These are phyloP conservation scores for Rhyacichthys aspro DNA, from an alignment of 2,797 vertebrate genomes.

Conservation along the genomic window DNA sequence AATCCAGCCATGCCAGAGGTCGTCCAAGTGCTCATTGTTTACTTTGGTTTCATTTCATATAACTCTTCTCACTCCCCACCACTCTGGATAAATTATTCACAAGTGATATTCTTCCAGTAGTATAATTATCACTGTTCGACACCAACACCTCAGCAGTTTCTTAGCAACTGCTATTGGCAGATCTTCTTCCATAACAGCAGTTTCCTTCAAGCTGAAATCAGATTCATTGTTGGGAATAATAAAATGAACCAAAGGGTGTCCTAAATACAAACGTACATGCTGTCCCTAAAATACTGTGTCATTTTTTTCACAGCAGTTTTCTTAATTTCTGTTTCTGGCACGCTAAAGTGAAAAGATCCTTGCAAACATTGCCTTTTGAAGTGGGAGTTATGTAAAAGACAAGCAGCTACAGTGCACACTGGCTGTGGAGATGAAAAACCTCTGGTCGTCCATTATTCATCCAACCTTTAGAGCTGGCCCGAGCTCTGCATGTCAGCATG, in stretches of 20 bases:
- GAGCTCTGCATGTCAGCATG: constrained; percentile 48
- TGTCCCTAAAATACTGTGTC: constrained; percentile 5
- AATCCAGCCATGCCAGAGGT: constrained; percentile 21
- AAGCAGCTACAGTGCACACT: constrained; percentile 22
- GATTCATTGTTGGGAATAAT: constrained; percentile 16
- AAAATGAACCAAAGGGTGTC: constrained; percentile 18
- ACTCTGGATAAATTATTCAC: constrained; percentile 71
- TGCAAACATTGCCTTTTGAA: constrained; percentile 25
- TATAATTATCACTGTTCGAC: constrained; percentile 76
- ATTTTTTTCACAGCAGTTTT: neutral
- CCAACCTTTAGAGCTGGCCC: constrained; percentile 48
- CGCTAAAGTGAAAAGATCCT: constrained; percentile 2
- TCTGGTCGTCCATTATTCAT: constrained; percentile 58
- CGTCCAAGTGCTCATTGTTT: constrained; percentile 56
- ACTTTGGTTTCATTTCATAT: constrained; percentile 60
- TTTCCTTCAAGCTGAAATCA: constrained; percentile 35
- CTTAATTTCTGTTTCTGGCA: neutral
- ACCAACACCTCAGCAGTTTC: constrained; percentile 70
- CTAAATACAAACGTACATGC: constrained; percentile 19
- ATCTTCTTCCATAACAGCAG: constrained; percentile 48
- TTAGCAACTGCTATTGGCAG: constrained; percentile 78
- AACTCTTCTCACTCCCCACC: constrained; percentile 47
- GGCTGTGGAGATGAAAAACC: constrained; percentile 40
- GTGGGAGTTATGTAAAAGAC: constrained; percentile 19
- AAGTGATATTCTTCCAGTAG: constrained; percentile 66